These are phyloP conservation scores for Campoletis raptor DNA, from an alignment of 2,888 invertebrate species.

Conservation along the genomic window DNA sequence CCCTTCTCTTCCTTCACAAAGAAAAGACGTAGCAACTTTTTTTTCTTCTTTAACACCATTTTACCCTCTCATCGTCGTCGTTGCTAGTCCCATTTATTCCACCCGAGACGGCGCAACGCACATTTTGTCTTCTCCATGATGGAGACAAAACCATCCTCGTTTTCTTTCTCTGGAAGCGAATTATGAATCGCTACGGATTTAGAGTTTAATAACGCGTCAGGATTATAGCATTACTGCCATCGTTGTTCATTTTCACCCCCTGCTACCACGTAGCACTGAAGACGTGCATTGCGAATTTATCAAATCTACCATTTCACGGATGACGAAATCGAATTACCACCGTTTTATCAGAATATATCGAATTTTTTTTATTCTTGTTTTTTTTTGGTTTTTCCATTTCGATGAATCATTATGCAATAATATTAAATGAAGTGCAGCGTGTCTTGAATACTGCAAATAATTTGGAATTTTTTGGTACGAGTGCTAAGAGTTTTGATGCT, in stretches of 20 bases:
- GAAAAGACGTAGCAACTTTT: not conserved
- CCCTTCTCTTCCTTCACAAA: conserved; percentile 18
- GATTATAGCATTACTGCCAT: conserved; percentile 59
- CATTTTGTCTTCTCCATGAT: conserved; percentile 25
- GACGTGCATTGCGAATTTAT: conserved; percentile 9
- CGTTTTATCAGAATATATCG: not conserved
- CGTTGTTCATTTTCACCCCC: conserved; percentile 45
- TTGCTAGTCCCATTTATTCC: conserved; percentile 55
- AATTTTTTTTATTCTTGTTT: not conserved
- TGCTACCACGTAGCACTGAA: not conserved
- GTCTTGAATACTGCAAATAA: no score
- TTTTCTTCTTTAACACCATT: not conserved
- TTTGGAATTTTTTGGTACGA: no score
- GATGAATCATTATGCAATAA: conserved; percentile 19
- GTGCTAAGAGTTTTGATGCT: no score
- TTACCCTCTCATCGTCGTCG: not conserved
- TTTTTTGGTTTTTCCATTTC: conserved; percentile 1
- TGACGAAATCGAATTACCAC: not conserved
- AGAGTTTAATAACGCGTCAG: conserved; percentile 58
- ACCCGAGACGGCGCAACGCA: conserved; percentile 35
- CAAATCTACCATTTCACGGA: not conserved
- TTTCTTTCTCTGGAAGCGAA: conserved; percentile 13
- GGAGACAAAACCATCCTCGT: conserved; percentile 41
- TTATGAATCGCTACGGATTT: conserved; percentile 51
- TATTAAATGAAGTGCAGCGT: no score